phyloP scores from a whole-genome alignment of 2,113 vertebrate species.

The Gallinago paraguaiae region DNA sequence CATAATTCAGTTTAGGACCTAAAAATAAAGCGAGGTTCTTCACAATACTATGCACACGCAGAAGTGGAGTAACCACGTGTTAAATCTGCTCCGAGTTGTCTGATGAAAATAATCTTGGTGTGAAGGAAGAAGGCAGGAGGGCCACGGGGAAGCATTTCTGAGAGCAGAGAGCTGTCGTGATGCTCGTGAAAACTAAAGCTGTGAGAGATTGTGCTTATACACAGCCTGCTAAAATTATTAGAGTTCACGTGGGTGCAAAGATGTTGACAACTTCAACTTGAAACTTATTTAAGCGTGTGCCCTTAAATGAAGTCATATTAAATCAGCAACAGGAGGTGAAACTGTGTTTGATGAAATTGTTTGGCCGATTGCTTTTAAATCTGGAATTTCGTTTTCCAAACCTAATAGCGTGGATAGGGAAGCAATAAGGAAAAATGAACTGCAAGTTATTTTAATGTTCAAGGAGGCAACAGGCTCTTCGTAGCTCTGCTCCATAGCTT shows the following conservation, averaged over 20 bases:
- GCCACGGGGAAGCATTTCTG: background rate
- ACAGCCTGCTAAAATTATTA: background rate
- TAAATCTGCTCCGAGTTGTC: background rate
- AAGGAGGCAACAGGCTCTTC: slow-evolving; percentile 19
- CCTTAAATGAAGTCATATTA: too few species aligned
- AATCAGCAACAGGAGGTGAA: background rate
- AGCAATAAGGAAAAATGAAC: background rate
- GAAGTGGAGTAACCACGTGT: background rate
- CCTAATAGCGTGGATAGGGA: background rate
- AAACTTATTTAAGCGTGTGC: background rate
- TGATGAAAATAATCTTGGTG: slow-evolving; percentile 6
- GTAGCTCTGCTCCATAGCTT: slow-evolving; percentile 36
- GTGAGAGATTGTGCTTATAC: background rate
- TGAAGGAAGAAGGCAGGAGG: slow-evolving; percentile 10
- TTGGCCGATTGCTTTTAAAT: background rate
- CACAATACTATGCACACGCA: background rate
- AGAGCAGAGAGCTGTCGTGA: background rate
- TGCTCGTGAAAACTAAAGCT: background rate
- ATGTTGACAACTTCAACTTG: background rate
- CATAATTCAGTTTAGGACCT: background rate
- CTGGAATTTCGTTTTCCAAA: background rate
- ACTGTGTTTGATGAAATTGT: background rate
- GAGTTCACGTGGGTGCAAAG: background rate
- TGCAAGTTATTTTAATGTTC: slow-evolving; percentile 40
- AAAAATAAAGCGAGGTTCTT: background rate